Evolutionary conservation across 2,888 invertebrate genomes (phyloP).

Genomic region (Hirtodrosophila histrioides): DNA sequence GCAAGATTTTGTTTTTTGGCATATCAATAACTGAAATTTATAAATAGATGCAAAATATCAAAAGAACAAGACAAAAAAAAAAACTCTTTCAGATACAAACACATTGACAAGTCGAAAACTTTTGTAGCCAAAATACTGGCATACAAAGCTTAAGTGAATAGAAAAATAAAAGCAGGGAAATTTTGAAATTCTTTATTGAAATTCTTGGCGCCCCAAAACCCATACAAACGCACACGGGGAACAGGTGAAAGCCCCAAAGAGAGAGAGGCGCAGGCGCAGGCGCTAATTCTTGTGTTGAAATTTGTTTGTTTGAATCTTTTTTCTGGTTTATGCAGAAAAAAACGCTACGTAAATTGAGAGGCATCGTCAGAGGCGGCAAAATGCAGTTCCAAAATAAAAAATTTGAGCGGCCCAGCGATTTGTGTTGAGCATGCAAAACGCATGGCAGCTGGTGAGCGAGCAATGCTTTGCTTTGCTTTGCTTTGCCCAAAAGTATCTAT

Average conservation of each 20-base stretch:
- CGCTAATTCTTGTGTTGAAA: neutral
- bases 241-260: conserved; percentile 52
- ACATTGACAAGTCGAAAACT: conserved; percentile 13
- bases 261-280: conserved; percentile 23
- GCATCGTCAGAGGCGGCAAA: conserved; percentile 37
- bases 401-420: conserved; percentile 40
- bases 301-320: conserved; percentile 7
- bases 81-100: conserved; percentile 30
- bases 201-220: conserved; percentile 31
- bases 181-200: conserved; percentile 38
- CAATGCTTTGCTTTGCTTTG: conserved; percentile 22
- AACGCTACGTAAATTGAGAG: conserved; percentile 51
- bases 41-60: conserved; percentile 65
- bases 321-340: conserved; percentile 37
- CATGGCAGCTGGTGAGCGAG: conserved; percentile 25
- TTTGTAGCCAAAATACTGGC: conserved; percentile 43
- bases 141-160: conserved; percentile 18
- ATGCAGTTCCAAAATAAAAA: conserved; percentile 67
- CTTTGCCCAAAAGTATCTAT: conserved; percentile 60
- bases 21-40: conserved; percentile 81
- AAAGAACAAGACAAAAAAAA: conserved; percentile 41
- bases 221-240: conserved; percentile 16
- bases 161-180: conserved; percentile 52
- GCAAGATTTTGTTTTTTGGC: conserved; percentile 65
- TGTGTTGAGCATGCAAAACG: conserved; percentile 71